These are phyloP conservation scores for Gulo gulo DNA, from an alignment of 2,113 vertebrate genomes.

Conservation along the genomic window DNA sequence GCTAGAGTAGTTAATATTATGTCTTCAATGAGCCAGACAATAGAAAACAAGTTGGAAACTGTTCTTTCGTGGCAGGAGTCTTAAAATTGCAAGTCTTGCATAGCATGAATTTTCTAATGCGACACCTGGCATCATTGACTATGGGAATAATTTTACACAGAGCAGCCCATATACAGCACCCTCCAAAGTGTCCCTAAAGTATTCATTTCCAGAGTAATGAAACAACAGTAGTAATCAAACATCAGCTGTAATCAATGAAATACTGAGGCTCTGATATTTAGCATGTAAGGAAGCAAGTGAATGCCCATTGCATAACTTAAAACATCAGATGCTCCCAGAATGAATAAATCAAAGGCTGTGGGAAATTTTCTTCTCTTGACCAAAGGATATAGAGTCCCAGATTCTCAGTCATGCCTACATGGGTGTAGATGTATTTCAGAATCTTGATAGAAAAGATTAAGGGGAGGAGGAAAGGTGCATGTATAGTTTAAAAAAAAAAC, in stretches of 20 bases:
- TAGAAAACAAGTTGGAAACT: constrained; percentile 14
- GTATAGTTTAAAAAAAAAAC: background rate
- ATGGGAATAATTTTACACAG: background rate
- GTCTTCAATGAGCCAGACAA: background rate
- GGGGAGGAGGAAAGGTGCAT: fast-evolving
- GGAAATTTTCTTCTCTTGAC: background rate
- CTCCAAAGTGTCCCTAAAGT: background rate
- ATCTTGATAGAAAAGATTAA: background rate
- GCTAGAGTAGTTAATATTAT: background rate
- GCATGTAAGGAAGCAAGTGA: background rate
- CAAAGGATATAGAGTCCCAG: background rate
- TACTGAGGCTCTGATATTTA: background rate
- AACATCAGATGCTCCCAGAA: background rate
- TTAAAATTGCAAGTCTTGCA: background rate
- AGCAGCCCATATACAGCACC: background rate
- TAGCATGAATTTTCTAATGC: constrained; percentile 17
- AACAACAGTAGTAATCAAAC: background rate
- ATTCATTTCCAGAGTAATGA: constrained; percentile 12
- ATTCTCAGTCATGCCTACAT: background rate
- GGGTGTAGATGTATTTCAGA: background rate
- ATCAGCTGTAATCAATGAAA: background rate
- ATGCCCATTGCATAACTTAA: background rate
- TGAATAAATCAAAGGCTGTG: background rate
- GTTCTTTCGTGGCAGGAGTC: background rate
- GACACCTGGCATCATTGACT: background rate